Evolutionary conservation across 2,797 vertebrate species (phyloP).

Genomic region (Notoglanidium macrostoma): DNA sequence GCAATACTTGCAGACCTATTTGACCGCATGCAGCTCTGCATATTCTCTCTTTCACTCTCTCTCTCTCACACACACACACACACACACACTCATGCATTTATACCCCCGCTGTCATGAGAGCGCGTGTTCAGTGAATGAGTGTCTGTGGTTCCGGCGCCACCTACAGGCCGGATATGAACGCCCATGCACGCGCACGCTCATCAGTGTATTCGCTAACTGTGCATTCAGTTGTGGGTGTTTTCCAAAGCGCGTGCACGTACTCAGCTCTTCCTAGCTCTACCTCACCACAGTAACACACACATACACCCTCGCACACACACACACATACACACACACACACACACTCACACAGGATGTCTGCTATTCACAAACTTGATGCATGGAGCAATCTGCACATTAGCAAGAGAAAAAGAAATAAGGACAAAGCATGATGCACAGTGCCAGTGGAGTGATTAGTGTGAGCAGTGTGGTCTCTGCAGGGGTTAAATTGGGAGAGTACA

Average conservation of each 20-base stretch:
- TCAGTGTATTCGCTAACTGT: not conserved
- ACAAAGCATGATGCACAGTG: too few species aligned
- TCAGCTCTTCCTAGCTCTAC: not conserved
- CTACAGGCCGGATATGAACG: not conserved
- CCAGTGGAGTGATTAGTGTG: too few species aligned
- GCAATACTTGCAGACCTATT: not conserved
- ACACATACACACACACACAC: not conserved
- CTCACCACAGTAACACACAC: not conserved
- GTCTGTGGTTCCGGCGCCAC: constrained; percentile 11
- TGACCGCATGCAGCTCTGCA: not conserved
- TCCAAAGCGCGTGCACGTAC: not conserved
- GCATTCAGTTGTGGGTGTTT: not conserved
- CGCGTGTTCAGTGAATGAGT: not conserved
- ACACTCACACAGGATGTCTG: not conserved
- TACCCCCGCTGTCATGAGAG: not conserved
- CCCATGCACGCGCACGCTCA: not conserved
- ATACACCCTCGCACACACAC: not conserved
- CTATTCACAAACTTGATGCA: not conserved
- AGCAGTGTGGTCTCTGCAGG: too few species aligned
- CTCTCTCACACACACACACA: not conserved
- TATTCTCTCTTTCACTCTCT: not conserved
- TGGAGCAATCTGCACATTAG: not conserved
- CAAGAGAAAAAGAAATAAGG: too few species aligned
- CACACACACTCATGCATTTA: not conserved
- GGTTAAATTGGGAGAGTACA: too few species aligned